Conservation (phyloP, 2,888 invertebrate species). For the Hesperia comma region DNA sequence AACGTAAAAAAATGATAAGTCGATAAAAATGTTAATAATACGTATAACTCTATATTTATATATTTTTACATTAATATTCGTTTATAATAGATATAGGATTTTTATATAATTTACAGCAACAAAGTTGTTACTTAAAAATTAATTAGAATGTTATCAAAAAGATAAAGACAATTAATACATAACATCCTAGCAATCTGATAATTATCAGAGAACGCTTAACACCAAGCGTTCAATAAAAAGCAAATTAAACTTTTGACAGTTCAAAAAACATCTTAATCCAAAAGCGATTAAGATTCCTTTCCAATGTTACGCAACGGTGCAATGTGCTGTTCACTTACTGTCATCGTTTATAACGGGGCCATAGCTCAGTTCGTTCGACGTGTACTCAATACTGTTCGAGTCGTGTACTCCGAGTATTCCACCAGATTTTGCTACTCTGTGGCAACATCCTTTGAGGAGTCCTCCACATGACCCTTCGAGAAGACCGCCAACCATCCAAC, state of each 20-base stretch:
- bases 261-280: slow-evolving; percentile 25
- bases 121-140: too few relatives aligned
- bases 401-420: slow-evolving; percentile 86
- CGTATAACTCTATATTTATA: too few relatives aligned
- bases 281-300: slow-evolving; percentile 25
- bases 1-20: too few relatives aligned
- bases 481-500: slow-evolving; percentile 95
- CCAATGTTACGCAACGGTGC: slow-evolving; percentile 47
- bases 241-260: slow-evolving; percentile 16
- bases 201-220: background rate
- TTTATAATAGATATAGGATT: too few relatives aligned
- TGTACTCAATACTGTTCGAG: slow-evolving; percentile 85
- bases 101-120: too few relatives aligned
- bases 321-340: slow-evolving; percentile 84
- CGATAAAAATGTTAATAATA: too few relatives aligned
- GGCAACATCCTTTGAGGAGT: slow-evolving; percentile 93
- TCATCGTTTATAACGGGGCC: slow-evolving; percentile 91
- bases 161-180: background rate
- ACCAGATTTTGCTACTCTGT: slow-evolving; percentile 88
- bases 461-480: slow-evolving; percentile 93
- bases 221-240: background rate
- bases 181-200: background rate
- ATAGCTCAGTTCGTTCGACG: slow-evolving; percentile 86
- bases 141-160: too few relatives aligned
- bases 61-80: too few relatives aligned